Percentiles rank a stretch among this genome's conserved stretches.
phyloP scores from a whole-genome alignment of 2,113 vertebrate species.

The Saccopteryx leptura region DNA sequence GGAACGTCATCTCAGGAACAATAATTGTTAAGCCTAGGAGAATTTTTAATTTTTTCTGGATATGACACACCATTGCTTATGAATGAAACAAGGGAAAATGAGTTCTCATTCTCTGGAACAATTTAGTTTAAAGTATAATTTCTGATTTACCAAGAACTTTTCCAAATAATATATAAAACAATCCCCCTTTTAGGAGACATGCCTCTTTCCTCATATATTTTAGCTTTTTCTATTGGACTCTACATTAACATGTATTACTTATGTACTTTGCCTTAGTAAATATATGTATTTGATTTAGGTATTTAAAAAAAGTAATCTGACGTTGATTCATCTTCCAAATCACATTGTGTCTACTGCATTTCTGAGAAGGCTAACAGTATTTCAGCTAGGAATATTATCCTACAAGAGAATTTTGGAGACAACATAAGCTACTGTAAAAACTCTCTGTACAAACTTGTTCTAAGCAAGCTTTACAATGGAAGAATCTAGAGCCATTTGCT shows the following conservation, averaged over 20 bases:
- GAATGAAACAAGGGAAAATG: not conserved
- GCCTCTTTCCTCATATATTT: not conserved
- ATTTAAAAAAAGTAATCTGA: not conserved
- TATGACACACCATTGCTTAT: not conserved
- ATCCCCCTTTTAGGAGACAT: not conserved
- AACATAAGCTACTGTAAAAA: slow-evolving; percentile 14
- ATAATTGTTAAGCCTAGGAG: not conserved
- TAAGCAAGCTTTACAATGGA: slow-evolving; percentile 37
- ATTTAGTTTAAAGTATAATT: not conserved
- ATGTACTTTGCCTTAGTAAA: slow-evolving; percentile 17
- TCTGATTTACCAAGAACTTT: slow-evolving; percentile 3
- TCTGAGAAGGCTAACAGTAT: not conserved
- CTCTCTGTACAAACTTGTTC: slow-evolving; percentile 22
- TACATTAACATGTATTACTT: not conserved
- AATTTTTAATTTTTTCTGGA: not conserved
- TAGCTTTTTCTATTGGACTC: not conserved
- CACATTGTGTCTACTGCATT: not conserved
- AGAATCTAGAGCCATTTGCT: not conserved
- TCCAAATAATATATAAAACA: not conserved
- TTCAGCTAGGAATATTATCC: not conserved
- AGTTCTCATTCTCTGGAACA: not conserved
- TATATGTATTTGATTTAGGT: not conserved
- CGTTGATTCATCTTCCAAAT: slow-evolving; percentile 22
- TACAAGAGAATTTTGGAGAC: not conserved
- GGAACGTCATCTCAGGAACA: not conserved